These are phyloP conservation scores for Lycocorax pyrrhopterus DNA, from an alignment of 2,113 vertebrate genomes.

Conservation along the genomic window DNA sequence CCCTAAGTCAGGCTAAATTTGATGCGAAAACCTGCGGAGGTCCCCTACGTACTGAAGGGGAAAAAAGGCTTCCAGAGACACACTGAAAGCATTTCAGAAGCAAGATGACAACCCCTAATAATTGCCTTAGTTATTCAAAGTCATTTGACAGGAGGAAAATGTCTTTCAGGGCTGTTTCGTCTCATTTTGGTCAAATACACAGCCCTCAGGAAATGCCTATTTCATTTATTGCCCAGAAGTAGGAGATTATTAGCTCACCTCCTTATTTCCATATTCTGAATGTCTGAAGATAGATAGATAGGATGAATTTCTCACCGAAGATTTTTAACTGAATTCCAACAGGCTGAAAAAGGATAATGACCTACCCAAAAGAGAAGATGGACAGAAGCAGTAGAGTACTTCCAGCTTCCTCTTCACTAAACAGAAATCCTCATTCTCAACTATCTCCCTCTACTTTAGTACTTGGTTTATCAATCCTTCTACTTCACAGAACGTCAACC, in stretches of 20 bases:
- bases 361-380: neutral
- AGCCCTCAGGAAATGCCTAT: neutral
- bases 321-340: neutral
- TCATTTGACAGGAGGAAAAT: neutral
- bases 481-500: neutral
- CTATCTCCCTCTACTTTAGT: neutral
- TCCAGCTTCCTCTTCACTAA: neutral
- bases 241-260: neutral
- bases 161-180: neutral
- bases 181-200: neutral
- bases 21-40: fast-evolving
- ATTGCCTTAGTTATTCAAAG: neutral
- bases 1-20: neutral
- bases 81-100: neutral
- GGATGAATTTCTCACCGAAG: neutral
- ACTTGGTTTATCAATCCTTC: neutral
- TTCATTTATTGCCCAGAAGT: neutral
- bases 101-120: neutral
- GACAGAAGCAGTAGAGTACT: neutral
- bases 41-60: neutral
- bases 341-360: neutral
- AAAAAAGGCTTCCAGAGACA: neutral
- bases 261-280: neutral
- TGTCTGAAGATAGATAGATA: neutral
- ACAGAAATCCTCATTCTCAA: neutral